A percentile compares a stretch with the other conserved stretches of the same genome.
phyloP scores from a whole-genome alignment of 2,113 vertebrate genomes.

The Caloenas nicobarica region DNA sequence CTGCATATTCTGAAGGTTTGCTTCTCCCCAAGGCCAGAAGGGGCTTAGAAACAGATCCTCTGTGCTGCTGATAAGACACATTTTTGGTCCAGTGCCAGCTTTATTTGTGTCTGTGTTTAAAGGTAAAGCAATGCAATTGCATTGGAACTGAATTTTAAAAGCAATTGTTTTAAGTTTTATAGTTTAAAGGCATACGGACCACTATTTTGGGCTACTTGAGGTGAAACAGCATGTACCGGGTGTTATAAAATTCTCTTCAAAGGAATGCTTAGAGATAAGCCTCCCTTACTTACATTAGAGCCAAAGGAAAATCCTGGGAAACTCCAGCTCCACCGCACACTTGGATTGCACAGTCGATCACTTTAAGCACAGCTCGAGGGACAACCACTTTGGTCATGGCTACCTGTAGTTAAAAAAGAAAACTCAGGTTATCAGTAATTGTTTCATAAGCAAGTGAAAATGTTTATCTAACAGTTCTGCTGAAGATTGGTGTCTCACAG shows the following conservation, averaged over 20 bases:
- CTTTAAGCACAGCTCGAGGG: slow-evolving; percentile 83
- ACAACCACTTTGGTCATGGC: slow-evolving; percentile 93
- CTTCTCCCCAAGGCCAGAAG: background rate
- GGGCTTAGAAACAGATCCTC: background rate
- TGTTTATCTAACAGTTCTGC: background rate
- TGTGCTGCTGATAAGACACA: background rate
- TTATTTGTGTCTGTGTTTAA: background rate
- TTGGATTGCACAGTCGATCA: slow-evolving; percentile 89
- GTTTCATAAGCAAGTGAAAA: background rate
- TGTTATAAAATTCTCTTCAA: background rate
- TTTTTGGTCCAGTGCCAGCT: background rate
- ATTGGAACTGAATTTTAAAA: background rate
- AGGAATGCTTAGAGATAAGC: background rate
- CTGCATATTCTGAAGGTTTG: background rate
- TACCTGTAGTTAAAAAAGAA: slow-evolving; percentile 73
- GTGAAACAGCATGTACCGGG: background rate
- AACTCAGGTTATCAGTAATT: fast-evolving
- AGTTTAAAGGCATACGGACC: background rate
- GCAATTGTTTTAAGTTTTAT: background rate
- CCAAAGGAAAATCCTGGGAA: slow-evolving; percentile 89
- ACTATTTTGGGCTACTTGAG: background rate
- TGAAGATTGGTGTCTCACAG: background rate
- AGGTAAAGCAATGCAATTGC: background rate
- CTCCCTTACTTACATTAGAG: slow-evolving; percentile 84
- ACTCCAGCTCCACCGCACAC: slow-evolving; percentile 88